Evolutionary conservation across 2,797 vertebrate species (phyloP), one percentile per base, ranked within the genome.

Genomic region (Acipenser ruthenus): DNA sequence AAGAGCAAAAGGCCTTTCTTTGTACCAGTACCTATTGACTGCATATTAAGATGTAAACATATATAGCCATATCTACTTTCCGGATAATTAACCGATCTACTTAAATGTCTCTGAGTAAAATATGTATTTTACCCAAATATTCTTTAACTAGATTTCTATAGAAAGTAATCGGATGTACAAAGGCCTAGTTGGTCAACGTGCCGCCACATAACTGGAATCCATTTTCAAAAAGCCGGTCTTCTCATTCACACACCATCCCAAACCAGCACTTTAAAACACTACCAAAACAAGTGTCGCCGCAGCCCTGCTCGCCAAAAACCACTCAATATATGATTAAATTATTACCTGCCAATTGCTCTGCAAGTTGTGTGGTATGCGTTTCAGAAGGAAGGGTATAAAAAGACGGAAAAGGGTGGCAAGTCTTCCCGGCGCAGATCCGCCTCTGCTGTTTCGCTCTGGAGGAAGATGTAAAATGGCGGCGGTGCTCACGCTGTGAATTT

Each of bases 401-500:
- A 67, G 68, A 83, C 68, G 68, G 70, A 53, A 60, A 76, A 78
- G 68, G 87, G 85, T 70, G 49, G 55, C 66, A 86, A 66, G 18
- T 86, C 72, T 82, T 88, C 88, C 78, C 80, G 76, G 74, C 60
- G 84, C 23, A 70, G 84, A 78, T 91, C 89, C 89, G 90, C 92
- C 91, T 78, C 83, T 87, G 92, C 91, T 93, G 88, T 86, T 89
- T 85, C 89, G 82, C 92, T 94, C 90, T 91, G 89, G 86, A 79
- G 84, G 92, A 93, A 93, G 83, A 84, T 85, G 93, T 95, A 98
- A 97, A 97, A 98, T 97, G 95, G 95, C 94, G 93, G 93, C 92
- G 88, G 93, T 88, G 89, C 93, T 96, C 94, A 95, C 94, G 93
- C 94, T 93, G 88, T 93, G 85, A 81, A 75, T 75, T 73, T 70